These are phyloP conservation scores for Sterna hirundo DNA, from an alignment of 2,113 vertebrate genomes.

Conservation along the genomic window DNA sequence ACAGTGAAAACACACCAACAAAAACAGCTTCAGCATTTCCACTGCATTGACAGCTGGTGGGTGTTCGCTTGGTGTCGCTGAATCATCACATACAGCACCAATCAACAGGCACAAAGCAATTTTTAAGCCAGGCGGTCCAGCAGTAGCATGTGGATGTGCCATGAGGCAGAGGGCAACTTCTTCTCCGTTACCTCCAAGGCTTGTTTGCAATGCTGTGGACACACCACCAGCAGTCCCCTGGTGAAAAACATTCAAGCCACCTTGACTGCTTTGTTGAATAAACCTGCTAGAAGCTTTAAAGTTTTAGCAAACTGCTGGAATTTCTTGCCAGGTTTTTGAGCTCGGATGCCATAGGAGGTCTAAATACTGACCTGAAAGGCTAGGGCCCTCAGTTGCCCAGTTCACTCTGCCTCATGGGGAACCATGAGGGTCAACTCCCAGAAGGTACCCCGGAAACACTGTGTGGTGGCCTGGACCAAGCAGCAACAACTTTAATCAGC, in stretches of 20 bases:
- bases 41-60: background rate
- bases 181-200: background rate
- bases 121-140: background rate
- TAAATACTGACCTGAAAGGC: background rate
- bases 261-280: background rate
- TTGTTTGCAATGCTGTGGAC: fast-evolving
- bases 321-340: background rate
- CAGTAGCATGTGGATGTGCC: background rate
- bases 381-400: background rate
- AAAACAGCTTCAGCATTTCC: background rate
- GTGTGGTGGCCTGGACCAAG: background rate
- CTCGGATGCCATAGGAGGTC: background rate
- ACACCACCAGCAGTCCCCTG: background rate
- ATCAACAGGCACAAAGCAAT: background rate
- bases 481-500: background rate
- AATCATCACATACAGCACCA: background rate
- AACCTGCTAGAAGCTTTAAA: background rate
- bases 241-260: background rate
- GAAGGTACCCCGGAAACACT: background rate
- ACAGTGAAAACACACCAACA: background rate
- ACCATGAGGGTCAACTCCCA: background rate
- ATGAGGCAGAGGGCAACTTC: background rate
- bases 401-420: background rate
- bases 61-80: background rate
- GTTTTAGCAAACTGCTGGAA: background rate